Conservation (phyloP, 2,888 invertebrate species). For the Sylvicola fuscatus region DNA sequence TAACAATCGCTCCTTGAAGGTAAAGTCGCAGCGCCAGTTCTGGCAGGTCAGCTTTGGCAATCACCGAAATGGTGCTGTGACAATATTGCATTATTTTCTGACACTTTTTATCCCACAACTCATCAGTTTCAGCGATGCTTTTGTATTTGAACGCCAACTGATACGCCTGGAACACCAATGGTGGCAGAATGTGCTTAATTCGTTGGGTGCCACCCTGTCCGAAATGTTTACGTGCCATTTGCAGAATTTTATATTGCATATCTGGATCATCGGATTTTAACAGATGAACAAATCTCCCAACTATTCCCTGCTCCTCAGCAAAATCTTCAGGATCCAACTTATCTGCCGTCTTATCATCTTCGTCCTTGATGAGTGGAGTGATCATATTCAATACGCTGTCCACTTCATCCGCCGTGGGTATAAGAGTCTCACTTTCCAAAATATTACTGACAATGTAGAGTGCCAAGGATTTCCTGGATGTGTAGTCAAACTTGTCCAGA, state of each 20-base stretch:
- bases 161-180: constrained; percentile 86
- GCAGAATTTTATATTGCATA: constrained; percentile 79
- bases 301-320: constrained; percentile 83
- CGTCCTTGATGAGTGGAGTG: constrained; percentile 69
- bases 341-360: constrained; percentile 43
- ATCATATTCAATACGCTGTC: constrained; percentile 61
- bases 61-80: constrained; percentile 81
- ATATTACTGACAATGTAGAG: constrained; percentile 79
- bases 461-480: constrained; percentile 66
- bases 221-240: constrained; percentile 70
- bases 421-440: constrained; percentile 69
- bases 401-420: constrained; percentile 76
- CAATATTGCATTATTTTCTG: constrained; percentile 97
- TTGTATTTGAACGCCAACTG: constrained; percentile 70
- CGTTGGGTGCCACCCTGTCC: constrained; percentile 77
- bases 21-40: constrained; percentile 86
- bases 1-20: constrained; percentile 86
- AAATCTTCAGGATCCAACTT: constrained; percentile 81
- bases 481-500: constrained; percentile 71
- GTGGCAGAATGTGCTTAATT: constrained; percentile 80
- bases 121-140: constrained; percentile 61
- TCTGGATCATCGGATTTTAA: constrained; percentile 61
- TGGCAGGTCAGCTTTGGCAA: constrained; percentile 88
- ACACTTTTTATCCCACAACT: constrained; percentile 97
- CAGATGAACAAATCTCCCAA: constrained; percentile 71